Conservation (phyloP, 2,888 invertebrate species). For the Cephus sareptanus region DNA sequence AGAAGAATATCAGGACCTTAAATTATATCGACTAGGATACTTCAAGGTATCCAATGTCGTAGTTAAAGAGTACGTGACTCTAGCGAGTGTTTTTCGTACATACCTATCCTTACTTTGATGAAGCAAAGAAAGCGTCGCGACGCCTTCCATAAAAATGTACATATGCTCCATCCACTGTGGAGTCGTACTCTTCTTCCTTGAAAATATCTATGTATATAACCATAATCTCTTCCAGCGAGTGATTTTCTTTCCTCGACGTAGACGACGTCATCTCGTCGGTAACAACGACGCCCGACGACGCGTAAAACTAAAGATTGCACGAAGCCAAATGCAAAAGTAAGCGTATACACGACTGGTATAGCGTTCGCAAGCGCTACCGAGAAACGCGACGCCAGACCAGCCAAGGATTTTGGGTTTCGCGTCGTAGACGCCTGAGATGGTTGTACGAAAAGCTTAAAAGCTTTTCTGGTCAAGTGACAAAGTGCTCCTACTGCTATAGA, state of each 20-base stretch:
- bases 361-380: background rate
- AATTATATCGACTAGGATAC: background rate
- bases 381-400: background rate
- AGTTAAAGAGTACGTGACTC: background rate
- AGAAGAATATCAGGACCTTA: background rate
- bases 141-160: background rate
- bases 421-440: background rate
- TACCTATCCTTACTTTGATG: background rate
- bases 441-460: background rate
- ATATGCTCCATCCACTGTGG: background rate
- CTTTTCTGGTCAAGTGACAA: slow-evolving; percentile 8
- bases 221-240: background rate
- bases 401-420: background rate
- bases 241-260: background rate
- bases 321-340: background rate
- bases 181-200: background rate
- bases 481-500: background rate
- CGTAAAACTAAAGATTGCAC: background rate
- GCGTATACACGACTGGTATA: background rate
- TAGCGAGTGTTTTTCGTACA: background rate
- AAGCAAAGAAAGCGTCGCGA: background rate
- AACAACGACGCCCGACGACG: background rate
- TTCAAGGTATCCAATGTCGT: background rate
- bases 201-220: background rate
- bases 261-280: background rate